Evolutionary conservation across 2,888 invertebrate genomes (phyloP).

Genomic region (Lissonota sp.): DNA sequence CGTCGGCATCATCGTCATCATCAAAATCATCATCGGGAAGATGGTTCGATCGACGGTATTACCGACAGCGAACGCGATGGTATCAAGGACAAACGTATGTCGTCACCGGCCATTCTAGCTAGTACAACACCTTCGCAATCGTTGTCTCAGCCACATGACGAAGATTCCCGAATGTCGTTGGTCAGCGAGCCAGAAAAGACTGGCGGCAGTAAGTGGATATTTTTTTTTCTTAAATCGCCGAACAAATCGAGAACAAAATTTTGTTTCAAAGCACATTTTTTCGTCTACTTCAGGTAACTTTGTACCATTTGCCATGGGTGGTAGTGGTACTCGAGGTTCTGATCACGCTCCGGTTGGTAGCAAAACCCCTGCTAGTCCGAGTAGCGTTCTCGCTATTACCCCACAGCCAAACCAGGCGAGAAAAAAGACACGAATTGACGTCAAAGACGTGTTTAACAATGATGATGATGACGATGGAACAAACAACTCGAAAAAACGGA

Average conservation of each 20-base stretch:
- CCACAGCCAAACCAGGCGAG: slow-evolving; percentile 84
- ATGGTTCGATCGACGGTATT: slow-evolving; percentile 74
- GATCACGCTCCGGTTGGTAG: slow-evolving; percentile 79
- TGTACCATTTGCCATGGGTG: slow-evolving; percentile 82
- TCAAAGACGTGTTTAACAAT: slow-evolving; percentile 94
- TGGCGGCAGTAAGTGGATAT: slow-evolving; percentile 76
- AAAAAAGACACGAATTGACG: slow-evolving; percentile 89
- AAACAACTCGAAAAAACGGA: slow-evolving; percentile 88
- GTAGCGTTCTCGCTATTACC: slow-evolving; percentile 70
- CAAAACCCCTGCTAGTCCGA: slow-evolving; percentile 82
- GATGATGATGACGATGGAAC: slow-evolving; percentile 90
- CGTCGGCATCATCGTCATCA: slow-evolving; percentile 82
- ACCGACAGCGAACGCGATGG: slow-evolving; percentile 75
- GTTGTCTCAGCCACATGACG: slow-evolving; percentile 77
- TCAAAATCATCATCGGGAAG: slow-evolving; percentile 81
- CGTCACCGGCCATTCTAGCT: slow-evolving; percentile 72
- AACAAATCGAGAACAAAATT: background rate
- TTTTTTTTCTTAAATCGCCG: background rate
- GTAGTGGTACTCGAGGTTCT: slow-evolving; percentile 75
- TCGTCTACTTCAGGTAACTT: slow-evolving; percentile 77
- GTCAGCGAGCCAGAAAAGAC: slow-evolving; percentile 82
- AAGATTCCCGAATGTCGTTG: slow-evolving; percentile 82
- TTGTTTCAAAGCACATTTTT: slow-evolving; percentile 19
- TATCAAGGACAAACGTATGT: slow-evolving; percentile 75
- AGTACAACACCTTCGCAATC: slow-evolving; percentile 75